Evolutionary conservation across 2,888 invertebrate species (phyloP), one percentile per base, ranked within the genome.

Genomic region (Mystacides longicornis): DNA sequence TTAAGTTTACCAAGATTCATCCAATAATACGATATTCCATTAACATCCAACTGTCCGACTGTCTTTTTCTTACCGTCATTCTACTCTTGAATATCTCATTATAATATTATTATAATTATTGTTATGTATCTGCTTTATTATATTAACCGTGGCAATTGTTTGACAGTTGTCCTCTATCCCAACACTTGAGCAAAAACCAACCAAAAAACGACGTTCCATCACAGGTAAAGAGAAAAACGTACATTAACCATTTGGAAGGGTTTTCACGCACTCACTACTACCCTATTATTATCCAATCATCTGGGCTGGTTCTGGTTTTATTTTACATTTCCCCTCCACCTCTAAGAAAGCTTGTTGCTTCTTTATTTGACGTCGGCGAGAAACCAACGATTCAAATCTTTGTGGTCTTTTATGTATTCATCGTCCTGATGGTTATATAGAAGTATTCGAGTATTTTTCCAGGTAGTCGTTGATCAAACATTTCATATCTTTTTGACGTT

Each of bases 121-220:
- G n/a, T n/a, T 27, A 11, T 27, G 27, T 27, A 27, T 27, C 23
- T 7, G 37, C 14, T 52, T 49, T 50, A 43, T n/a, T 43, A 23
- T 49, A 56, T 53, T 53, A 56, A 58, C 50, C 50, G 21, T 62
- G 56, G 51, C 52, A 42, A 52, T 58, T 60, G 57, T 61, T 60
- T 56, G 60, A 60, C 59, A 52, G 61, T 59, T 62, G 53, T 56
- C 58, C 57, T 49, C 57, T 52, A 61, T 61, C 55, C 47, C 59
- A 33, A 45, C 56, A 43, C 54, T 46, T 55, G 55, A 61, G 56
- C 57, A 52, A 59, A 60, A 60, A 55, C 49, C 57, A 49, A 50
- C 33, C 60, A 62, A 62, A 62, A 58, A 58, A 56, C 56, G 62
- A 55, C 60, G 62, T 55, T 47, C 60, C 23, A 49, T 62, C 37